Evolutionary conservation across 2,888 invertebrate species (phyloP).

Genomic region (Hemistola chrysoprasaria): DNA sequence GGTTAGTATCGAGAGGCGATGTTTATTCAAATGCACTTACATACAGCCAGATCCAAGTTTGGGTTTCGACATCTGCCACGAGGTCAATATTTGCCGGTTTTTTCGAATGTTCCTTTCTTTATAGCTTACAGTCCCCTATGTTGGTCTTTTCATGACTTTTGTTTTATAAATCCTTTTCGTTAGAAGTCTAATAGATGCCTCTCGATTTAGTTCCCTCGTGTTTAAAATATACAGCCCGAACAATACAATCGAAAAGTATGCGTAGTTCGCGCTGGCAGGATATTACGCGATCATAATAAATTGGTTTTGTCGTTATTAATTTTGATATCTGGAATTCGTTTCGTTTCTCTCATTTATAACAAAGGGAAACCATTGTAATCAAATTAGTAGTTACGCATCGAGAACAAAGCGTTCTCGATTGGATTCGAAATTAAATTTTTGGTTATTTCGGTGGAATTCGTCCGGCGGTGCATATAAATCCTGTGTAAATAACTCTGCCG

Average conservation of each 20-base stretch:
- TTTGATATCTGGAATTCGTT: constrained; percentile 81
- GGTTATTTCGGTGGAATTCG: constrained; percentile 30
- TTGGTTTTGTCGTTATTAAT: constrained; percentile 79
- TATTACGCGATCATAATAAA: constrained; percentile 75
- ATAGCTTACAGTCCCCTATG: constrained; percentile 43
- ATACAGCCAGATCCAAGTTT: constrained; percentile 67
- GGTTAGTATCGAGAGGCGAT: constrained; percentile 68
- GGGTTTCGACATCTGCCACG: constrained; percentile 77
- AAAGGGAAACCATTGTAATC: constrained; percentile 79
- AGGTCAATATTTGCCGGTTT: constrained; percentile 79
- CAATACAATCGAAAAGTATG: constrained; percentile 54
- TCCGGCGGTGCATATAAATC: constrained; percentile 17
- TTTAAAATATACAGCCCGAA: constrained; percentile 42
- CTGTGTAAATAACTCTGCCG: constrained; percentile 23
- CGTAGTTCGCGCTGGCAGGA: constrained; percentile 63
- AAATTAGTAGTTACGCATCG: constrained; percentile 66
- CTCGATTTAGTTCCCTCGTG: constrained; percentile 33
- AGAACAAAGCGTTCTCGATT: constrained; percentile 55
- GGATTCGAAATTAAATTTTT: constrained; percentile 51
- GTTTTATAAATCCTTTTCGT: constrained; percentile 29
- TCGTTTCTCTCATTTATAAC: constrained; percentile 81
- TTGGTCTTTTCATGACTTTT: constrained; percentile 48
- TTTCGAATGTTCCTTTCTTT: constrained; percentile 60
- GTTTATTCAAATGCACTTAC: constrained; percentile 80
- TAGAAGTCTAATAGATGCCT: constrained; percentile 33